phyloP scores from a whole-genome alignment of 2,113 vertebrate genomes.

The Serilophus lunatus region DNA sequence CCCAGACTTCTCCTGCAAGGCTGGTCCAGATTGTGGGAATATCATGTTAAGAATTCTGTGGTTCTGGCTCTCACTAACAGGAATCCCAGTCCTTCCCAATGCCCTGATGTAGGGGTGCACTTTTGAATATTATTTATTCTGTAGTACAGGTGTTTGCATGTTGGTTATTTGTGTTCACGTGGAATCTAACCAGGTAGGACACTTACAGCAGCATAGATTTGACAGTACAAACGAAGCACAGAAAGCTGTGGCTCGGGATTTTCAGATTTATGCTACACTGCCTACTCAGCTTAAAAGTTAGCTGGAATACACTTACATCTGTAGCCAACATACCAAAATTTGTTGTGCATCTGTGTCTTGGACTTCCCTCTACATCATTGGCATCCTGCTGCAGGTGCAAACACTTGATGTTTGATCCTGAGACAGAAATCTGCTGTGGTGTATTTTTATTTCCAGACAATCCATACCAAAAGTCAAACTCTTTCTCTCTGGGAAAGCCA shows the following conservation, averaged over 20 bases:
- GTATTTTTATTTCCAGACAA: neutral
- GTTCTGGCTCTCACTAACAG: neutral
- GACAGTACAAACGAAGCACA: neutral
- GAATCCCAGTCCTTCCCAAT: neutral
- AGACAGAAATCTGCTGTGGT: neutral
- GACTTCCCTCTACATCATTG: neutral
- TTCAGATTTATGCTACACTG: neutral
- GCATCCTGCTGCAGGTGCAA: neutral
- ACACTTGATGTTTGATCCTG: neutral
- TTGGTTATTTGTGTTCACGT: neutral
- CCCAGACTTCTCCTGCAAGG: neutral
- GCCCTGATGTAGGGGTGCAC: neutral
- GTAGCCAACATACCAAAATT: neutral
- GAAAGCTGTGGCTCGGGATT: neutral
- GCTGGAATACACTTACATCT: neutral
- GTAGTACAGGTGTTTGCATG: accelerated
- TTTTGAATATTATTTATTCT: neutral
- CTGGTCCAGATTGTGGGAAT: neutral
- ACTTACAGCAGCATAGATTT: neutral
- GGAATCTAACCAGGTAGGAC: neutral
- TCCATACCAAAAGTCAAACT: neutral
- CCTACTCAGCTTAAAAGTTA: neutral
- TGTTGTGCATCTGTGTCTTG: neutral
- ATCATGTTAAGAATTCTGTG: accelerated
- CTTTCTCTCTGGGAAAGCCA: neutral